phyloP scores from a whole-genome alignment of 2,888 invertebrate genomes.

The Caenorhabditis doughertyi region DNA sequence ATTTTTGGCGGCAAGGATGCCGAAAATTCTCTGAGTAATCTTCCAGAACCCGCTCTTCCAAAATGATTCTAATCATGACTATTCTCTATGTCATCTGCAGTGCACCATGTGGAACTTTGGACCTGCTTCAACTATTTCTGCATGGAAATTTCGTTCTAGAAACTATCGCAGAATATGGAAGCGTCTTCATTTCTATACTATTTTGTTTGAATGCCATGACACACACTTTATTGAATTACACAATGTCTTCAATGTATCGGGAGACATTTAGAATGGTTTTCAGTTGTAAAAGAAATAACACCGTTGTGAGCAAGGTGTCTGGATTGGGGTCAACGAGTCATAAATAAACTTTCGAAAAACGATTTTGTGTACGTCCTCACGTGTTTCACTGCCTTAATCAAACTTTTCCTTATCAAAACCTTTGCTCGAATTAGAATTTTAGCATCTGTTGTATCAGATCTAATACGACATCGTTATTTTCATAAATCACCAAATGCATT shows the following conservation, averaged over 20 bases:
- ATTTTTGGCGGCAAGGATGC: too few relatives aligned
- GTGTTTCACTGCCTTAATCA: too few relatives aligned
- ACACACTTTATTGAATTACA: background rate
- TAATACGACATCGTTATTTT: too few relatives aligned
- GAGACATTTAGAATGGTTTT: background rate
- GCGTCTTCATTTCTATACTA: background rate
- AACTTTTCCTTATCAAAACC: too few relatives aligned
- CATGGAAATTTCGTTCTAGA: background rate
- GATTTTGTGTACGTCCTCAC: too few relatives aligned
- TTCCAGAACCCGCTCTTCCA: background rate
- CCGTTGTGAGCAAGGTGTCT: too few relatives aligned
- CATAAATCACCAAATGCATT: too few relatives aligned
- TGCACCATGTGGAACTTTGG: background rate
- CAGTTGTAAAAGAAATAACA: background rate
- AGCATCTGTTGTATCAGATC: too few relatives aligned
- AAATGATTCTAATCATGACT: constrained; percentile 4
- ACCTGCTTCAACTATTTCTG: background rate
- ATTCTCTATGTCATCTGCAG: background rate
- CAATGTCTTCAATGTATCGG: background rate
- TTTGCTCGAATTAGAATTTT: too few relatives aligned
- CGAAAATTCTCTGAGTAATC: too few relatives aligned
- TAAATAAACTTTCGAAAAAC: too few relatives aligned
- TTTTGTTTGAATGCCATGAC: constrained; percentile 3
- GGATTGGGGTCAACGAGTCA: too few relatives aligned
- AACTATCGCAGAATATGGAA: background rate